Conservation (phyloP, 2,797 vertebrate species). For the Diplodus sargus region DNA sequence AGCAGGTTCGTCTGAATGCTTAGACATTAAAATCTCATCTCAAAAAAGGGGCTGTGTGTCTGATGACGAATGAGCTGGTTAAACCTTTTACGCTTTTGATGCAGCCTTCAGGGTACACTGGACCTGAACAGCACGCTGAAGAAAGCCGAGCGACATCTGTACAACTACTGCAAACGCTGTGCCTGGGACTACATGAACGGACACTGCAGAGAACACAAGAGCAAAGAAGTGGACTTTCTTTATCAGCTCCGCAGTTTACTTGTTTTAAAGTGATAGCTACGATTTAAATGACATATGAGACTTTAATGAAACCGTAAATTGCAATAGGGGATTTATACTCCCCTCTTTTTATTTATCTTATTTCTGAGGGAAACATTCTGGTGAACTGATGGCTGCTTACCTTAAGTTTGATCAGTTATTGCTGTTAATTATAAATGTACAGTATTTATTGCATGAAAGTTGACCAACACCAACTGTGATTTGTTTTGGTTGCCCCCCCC, state of each 20-base stretch:
- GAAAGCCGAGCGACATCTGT: slow-evolving; percentile 85
- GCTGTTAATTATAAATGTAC: slow-evolving; percentile 44
- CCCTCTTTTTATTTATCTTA: slow-evolving; percentile 24
- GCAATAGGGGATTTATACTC: slow-evolving; percentile 13
- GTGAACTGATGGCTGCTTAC: slow-evolving; percentile 49
- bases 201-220: slow-evolving; percentile 61
- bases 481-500: slow-evolving; percentile 1
- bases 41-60: not conserved
- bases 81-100: slow-evolving; percentile 1
- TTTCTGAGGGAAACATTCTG: slow-evolving; percentile 43
- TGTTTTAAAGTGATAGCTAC: slow-evolving; percentile 74
- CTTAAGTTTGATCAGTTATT: slow-evolving; percentile 10
- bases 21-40: not conserved
- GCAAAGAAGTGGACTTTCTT: slow-evolving; percentile 81
- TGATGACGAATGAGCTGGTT: not conserved
- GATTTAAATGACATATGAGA: slow-evolving; percentile 4
- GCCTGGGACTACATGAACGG: slow-evolving; percentile 77
- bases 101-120: slow-evolving; percentile 85
- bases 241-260: slow-evolving; percentile 85
- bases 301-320: slow-evolving; percentile 24
- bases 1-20: slow-evolving; percentile 75
- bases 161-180: slow-evolving; percentile 85
- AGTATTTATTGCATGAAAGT: slow-evolving; percentile 67
- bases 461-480: slow-evolving; percentile 19
- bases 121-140: slow-evolving; percentile 84